Evolutionary conservation across 2,113 vertebrate species (phyloP).

Genomic region (Protobothrops mucrosquamatus): DNA sequence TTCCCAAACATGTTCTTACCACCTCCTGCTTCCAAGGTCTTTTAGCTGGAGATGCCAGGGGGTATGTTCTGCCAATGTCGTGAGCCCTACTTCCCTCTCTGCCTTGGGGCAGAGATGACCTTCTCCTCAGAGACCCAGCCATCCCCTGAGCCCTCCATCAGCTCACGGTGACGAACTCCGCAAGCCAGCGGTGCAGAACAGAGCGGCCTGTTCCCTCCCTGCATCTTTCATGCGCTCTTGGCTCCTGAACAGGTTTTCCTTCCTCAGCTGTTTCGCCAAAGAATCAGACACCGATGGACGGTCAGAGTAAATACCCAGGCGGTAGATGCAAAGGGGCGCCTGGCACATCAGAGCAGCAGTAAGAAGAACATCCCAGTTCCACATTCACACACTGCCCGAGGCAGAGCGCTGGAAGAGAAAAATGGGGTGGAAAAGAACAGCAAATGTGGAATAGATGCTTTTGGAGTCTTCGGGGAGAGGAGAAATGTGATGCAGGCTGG

Average conservation of each 20-base stretch:
- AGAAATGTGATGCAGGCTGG: neutral
- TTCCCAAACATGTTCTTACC: neutral
- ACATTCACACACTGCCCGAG: neutral
- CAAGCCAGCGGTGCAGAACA: neutral
- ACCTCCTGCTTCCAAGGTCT: neutral
- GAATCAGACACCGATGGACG: neutral
- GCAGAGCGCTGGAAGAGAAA: too few relatives aligned
- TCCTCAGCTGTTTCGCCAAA: neutral
- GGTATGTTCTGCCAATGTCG: neutral
- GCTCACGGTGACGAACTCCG: neutral
- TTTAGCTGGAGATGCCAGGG: neutral
- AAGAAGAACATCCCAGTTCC: neutral
- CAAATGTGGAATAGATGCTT: neutral
- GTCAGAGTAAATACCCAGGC: neutral
- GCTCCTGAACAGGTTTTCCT: neutral
- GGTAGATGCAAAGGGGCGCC: neutral
- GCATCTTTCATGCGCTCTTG: neutral
- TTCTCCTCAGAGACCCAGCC: neutral
- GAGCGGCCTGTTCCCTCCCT: neutral
- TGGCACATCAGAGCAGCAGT: neutral
- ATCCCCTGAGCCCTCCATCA: neutral
- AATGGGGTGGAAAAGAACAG: neutral
- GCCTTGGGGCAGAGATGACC: neutral
- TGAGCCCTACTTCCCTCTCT: neutral
- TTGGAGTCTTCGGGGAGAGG: neutral